Evolutionary conservation across 2,888 invertebrate species (phyloP).

Genomic region (Ormyrus labotus): DNA sequence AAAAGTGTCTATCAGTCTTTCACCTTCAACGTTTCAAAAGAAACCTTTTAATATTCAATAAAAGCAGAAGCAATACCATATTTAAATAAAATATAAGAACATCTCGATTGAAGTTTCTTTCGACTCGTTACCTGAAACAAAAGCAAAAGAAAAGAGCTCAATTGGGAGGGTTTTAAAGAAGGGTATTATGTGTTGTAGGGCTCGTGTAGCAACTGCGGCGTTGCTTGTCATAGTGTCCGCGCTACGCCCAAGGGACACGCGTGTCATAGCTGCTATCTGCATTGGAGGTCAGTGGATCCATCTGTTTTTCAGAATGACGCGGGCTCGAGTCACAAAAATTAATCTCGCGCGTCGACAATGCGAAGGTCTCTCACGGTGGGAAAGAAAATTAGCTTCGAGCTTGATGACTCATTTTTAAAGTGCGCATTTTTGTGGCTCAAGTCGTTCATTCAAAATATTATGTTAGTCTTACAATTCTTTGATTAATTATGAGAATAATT

Average conservation of each 20-base stretch:
- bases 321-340: slow-evolving; percentile 34
- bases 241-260: slow-evolving; percentile 86
- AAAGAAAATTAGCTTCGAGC: too few species aligned
- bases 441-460: background rate
- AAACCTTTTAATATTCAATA: too few species aligned
- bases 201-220: slow-evolving; percentile 83
- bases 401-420: too few species aligned
- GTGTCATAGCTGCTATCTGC: slow-evolving; percentile 90
- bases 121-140: background rate
- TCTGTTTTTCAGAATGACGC: slow-evolving; percentile 42
- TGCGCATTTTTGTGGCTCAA: slow-evolving; percentile 34
- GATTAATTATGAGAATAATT: background rate
- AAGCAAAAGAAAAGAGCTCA: background rate
- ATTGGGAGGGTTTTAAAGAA: slow-evolving; percentile 62
- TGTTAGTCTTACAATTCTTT: slow-evolving; percentile 18
- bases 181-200: slow-evolving; percentile 75
- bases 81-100: too few species aligned
- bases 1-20: too few species aligned
- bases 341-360: too few species aligned
- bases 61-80: too few species aligned
- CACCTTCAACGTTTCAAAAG: too few species aligned
- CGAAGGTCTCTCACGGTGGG: too few species aligned
- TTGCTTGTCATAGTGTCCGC: slow-evolving; percentile 85
- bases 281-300: slow-evolving; percentile 85
- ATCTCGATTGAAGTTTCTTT: too few species aligned